A percentile compares a stretch with the other conserved stretches of the same genome.
These are phyloP conservation scores for Brachymystax lenok DNA, from an alignment of 2,797 vertebrate species.

Conservation along the genomic window DNA sequence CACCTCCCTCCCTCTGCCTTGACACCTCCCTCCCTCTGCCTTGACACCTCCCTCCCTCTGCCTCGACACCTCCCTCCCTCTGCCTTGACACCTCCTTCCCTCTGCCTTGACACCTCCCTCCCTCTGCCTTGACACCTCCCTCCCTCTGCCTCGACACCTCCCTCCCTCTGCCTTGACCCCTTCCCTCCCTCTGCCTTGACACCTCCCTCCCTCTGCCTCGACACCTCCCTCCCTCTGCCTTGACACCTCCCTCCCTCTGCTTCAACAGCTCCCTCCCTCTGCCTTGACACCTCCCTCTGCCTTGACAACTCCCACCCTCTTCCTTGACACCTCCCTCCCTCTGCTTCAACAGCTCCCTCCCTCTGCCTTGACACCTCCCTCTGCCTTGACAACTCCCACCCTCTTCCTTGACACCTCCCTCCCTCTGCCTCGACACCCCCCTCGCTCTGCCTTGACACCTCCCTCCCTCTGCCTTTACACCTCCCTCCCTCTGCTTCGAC, in stretches of 20 bases:
- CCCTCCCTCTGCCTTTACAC: too few relatives aligned
- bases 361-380: too few relatives aligned
- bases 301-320: too few relatives aligned
- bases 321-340: too few relatives aligned
- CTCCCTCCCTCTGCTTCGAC: too few relatives aligned
- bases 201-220: slow-evolving; percentile 57
- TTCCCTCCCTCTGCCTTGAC: slow-evolving; percentile 41
- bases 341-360: too few relatives aligned
- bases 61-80: neutral
- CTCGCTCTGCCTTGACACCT: too few relatives aligned
- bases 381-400: too few relatives aligned
- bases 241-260: slow-evolving; percentile 4
- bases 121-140: slow-evolving; percentile 59
- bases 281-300: too few relatives aligned
- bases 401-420: too few relatives aligned
- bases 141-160: neutral
- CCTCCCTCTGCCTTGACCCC: neutral
- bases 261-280: slow-evolving; percentile 55
- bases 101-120: too few relatives aligned
- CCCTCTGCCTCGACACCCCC: too few relatives aligned
- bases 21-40: slow-evolving; percentile 22
- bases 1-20: slow-evolving; percentile 47
- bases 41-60: slow-evolving; percentile 54
- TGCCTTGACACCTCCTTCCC: slow-evolving; percentile 58
- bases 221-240: slow-evolving; percentile 48